Evolutionary conservation across 2,888 invertebrate species (phyloP), one percentile per base, ranked within the genome.

Genomic region (Dasysyrphus tricinctus): DNA sequence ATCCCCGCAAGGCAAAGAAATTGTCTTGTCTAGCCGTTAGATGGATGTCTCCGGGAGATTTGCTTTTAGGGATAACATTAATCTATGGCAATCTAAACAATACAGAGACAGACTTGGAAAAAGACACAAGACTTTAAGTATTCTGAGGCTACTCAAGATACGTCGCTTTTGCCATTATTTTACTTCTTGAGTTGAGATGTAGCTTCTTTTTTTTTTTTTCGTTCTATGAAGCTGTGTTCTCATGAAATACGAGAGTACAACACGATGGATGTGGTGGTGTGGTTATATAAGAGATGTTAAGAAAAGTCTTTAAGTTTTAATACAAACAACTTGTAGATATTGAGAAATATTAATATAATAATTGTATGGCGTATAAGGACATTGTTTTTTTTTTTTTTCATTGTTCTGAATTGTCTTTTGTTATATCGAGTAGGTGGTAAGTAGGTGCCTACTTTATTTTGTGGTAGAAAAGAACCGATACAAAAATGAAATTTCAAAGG

Each of bases 81-180:
- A 85, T 85, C 85, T 85, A 85, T 81, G 85, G 85, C 85, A 85
- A 85, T 85, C 85, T 85, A 85, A 85, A 85, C 77, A 85, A 74
- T 85, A 81, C 69, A 69, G 77, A 81, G 85, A 77, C 81, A 81
- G 81, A 49, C 85, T 77, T 81, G 77, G 54, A 81, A 85, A 76
- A 81, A 78, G 77, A 85, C 77, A 77, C 77, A 69, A 42, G 73
- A 69, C 77, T 80, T 81, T 77, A 85, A 85, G 81, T 74, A 77
- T 81, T 81, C 69, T 57, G 54, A 73, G 84, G 85, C 85, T 85
- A 85, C 85, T 85, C 77, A 74, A 81, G 85, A 85, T 81, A 81
- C 61, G 77, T 44, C 65, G 63, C 42, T 56, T 54, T 44, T 56
- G 75, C 65, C 56, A 56, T 54, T 65, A 49, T 75, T 65, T 56